Conservation (phyloP, 1,140 invertebrate species). For the Phenacoccus solenopsis region DNA sequence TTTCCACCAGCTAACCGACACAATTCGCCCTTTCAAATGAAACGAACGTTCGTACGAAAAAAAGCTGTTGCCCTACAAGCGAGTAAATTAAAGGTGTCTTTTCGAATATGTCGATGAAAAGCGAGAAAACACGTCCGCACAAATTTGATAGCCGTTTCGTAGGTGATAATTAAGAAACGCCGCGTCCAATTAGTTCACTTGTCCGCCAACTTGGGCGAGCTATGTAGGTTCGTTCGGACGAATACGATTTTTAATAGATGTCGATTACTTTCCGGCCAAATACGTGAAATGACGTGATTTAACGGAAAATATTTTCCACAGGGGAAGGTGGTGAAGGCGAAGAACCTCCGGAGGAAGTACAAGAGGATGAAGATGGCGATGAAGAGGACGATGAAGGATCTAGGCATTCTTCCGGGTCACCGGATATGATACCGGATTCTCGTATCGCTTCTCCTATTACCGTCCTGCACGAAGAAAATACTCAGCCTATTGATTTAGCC, state of each 20-base stretch:
- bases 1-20: no score
- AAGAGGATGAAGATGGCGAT: slow-evolving; percentile 29
- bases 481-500: slow-evolving; percentile 21
- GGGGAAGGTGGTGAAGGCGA: slow-evolving; percentile 32
- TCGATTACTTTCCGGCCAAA: no score
- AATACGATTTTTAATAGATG: neutral
- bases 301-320: slow-evolving; percentile 13
- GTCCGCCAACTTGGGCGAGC: neutral
- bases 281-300: no score
- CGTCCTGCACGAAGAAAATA: slow-evolving; percentile 23
- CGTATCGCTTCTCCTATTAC: slow-evolving; percentile 26
- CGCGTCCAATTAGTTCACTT: neutral
- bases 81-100: neutral
- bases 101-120: neutral
- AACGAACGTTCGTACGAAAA: no score
- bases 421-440: slow-evolving; percentile 23
- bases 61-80: no score
- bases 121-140: neutral
- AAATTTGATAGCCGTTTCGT: neutral
- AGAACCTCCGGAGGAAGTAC: slow-evolving; percentile 28
- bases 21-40: no score
- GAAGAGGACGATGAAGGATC: slow-evolving; percentile 27
- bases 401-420: slow-evolving; percentile 23
- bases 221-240: no score
- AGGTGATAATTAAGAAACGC: neutral